phyloP scores from a whole-genome alignment of 2,888 invertebrate species.

The Pandemis cinnamomeana region DNA sequence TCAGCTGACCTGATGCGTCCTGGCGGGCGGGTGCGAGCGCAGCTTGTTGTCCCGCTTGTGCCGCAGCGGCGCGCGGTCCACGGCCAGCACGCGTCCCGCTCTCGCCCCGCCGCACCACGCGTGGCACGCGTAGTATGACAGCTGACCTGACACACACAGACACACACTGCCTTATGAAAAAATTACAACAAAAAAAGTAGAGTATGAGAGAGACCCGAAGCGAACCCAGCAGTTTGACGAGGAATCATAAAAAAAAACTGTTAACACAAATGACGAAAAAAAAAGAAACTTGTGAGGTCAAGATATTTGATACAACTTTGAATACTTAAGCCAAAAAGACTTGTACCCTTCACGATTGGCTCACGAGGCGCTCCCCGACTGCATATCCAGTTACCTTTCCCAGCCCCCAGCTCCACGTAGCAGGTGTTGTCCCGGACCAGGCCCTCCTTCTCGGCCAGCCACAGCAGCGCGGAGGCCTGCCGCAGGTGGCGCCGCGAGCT shows the following conservation, averaged over 20 bases:
- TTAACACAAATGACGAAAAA: too few relatives aligned
- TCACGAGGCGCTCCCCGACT: too few relatives aligned
- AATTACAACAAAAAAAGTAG: too few relatives aligned
- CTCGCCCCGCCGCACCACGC: conserved; percentile 80
- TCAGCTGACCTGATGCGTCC: conserved; percentile 86
- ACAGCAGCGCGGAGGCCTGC: conserved; percentile 91
- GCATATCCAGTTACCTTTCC: conserved; percentile 86
- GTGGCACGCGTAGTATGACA: conserved; percentile 90
- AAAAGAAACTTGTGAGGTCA: too few relatives aligned
- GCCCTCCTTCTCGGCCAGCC: conserved; percentile 85
- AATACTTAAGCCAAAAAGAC: too few relatives aligned
- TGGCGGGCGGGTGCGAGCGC: conserved; percentile 43
- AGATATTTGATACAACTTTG: too few relatives aligned
- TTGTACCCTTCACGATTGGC: too few relatives aligned
- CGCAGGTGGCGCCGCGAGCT: conserved; percentile 89
- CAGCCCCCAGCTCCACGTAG: conserved; percentile 95
- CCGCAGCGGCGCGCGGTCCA: conserved; percentile 92
- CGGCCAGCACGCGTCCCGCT: conserved; percentile 86
- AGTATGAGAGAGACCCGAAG: too few relatives aligned
- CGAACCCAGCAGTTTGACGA: too few relatives aligned
- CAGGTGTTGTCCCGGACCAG: conserved; percentile 87
- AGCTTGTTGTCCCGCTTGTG: conserved; percentile 89
- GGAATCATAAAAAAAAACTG: too few relatives aligned
- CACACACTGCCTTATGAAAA: not conserved
- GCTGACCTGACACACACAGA: conserved; percentile 82